A percentile compares a stretch with the other conserved stretches of the same genome.
phyloP scores from a whole-genome alignment of 1,140 invertebrate genomes.

The Diuraphis noxia region DNA sequence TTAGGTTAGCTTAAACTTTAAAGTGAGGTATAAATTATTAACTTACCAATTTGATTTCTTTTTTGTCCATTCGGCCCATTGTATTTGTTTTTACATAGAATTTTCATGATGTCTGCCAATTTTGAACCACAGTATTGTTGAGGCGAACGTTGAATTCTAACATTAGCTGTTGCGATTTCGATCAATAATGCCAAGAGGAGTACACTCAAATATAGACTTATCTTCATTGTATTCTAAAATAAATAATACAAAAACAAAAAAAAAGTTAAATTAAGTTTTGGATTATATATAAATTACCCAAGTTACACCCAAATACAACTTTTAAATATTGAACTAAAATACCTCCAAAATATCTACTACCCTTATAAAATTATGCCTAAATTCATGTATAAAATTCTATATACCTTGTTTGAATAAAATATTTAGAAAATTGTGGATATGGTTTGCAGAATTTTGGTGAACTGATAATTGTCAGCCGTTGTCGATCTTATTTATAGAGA shows the following conservation, averaged over 20 bases:
- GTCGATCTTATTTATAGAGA: conserved; percentile 1
- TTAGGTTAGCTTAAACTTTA: neutral
- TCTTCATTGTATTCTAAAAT: conserved; percentile 28
- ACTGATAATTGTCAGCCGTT: neutral
- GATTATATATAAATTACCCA: neutral
- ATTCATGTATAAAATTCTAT: neutral
- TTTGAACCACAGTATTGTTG: conserved; percentile 16
- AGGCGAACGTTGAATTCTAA: neutral
- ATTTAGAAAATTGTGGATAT: neutral
- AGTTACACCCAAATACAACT: neutral
- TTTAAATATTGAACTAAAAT: neutral
- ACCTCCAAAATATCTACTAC: neutral
- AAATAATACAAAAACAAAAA: neutral
- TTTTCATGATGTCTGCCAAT: neutral
- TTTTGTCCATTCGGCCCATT: neutral
- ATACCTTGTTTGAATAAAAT: neutral
- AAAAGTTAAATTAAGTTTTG: neutral
- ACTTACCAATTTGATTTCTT: neutral
- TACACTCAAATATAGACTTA: neutral
- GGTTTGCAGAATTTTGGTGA: neutral
- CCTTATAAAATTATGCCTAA: neutral
- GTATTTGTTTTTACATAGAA: neutral
- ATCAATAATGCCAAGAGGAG: neutral
- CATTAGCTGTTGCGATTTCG: neutral
- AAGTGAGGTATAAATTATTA: neutral